Evolutionary conservation across 2,113 vertebrate species (phyloP).

Genomic region (Cryptoleucopteryx plumbea): DNA sequence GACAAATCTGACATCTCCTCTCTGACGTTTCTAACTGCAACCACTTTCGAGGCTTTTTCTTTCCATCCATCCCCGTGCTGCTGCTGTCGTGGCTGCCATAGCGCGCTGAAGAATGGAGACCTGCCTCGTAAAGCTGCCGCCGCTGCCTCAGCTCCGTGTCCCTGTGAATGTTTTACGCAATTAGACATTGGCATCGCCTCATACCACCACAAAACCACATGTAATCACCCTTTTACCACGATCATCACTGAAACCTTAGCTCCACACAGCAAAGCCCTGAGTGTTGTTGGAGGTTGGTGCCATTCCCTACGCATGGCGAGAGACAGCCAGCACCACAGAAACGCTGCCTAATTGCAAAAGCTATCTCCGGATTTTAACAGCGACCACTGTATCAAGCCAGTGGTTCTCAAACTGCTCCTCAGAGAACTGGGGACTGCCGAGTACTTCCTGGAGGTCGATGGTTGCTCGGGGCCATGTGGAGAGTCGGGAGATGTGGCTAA

Average conservation of each 20-base stretch:
- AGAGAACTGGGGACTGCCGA: background rate
- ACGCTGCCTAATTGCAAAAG: background rate
- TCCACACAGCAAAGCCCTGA: conserved; percentile 4
- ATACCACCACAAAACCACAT: background rate
- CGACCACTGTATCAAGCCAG: conserved; percentile 28
- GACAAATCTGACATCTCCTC: conserved; percentile 95
- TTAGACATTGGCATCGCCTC: background rate
- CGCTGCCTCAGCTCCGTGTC: conserved; percentile 96
- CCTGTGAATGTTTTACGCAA: conserved; percentile 66
- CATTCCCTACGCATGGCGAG: background rate
- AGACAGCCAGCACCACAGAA: background rate
- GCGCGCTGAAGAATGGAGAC: conserved; percentile 91
- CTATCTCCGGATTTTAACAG: background rate
- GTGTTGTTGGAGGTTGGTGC: background rate
- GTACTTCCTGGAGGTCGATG: background rate
- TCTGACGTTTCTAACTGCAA: conserved; percentile 92
- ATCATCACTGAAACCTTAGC: background rate
- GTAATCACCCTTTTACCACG: background rate
- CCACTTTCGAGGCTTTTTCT: conserved; percentile 97
- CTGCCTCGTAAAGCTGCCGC: conserved; percentile 90
- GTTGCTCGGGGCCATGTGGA: background rate
- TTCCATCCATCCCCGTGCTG: conserved; percentile 77
- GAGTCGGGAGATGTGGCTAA: background rate
- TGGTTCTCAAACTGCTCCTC: conserved; percentile 59
- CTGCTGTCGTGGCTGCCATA: conserved; percentile 88